These are phyloP conservation scores for Beris morrisii DNA, from an alignment of 2,888 invertebrate genomes.

Conservation along the genomic window DNA sequence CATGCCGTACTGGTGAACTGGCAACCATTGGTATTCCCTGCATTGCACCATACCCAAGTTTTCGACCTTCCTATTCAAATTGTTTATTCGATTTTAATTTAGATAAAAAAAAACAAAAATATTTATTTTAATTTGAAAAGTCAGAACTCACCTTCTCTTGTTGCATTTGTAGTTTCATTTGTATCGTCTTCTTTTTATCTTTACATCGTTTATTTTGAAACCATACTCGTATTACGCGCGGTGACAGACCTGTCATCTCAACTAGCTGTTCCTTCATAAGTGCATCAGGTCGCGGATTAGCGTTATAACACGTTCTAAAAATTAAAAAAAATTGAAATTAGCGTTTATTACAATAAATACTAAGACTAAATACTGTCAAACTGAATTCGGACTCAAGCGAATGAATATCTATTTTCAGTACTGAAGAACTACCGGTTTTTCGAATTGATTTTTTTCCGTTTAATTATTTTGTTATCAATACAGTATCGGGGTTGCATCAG, in stretches of 20 bases:
- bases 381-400: too few relatives aligned
- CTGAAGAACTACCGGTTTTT: background rate
- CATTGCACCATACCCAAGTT: conserved; percentile 91
- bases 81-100: conserved; percentile 13
- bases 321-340: background rate
- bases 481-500: too few relatives aligned
- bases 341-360: background rate
- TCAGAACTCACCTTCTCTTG: conserved; percentile 84
- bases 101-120: background rate
- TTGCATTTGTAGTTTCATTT: conserved; percentile 96
- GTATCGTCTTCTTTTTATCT: conserved; percentile 95
- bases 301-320: conserved; percentile 86
- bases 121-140: conserved; percentile 22
- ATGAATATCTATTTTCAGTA: too few relatives aligned
- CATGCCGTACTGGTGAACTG: conserved; percentile 88
- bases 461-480: too few relatives aligned
- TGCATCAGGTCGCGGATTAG: conserved; percentile 97
- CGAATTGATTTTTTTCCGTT: background rate
- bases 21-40: conserved; percentile 98
- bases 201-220: conserved; percentile 98
- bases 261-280: conserved; percentile 99
- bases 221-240: conserved; percentile 98
- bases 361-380: background rate
- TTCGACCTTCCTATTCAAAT: conserved; percentile 83
- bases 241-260: conserved; percentile 97